Percentiles rank a stretch among this genome's conserved stretches.
These are phyloP conservation scores for Blomia tropicalis DNA, from an alignment of 2,888 invertebrate species.

Conservation along the genomic window DNA sequence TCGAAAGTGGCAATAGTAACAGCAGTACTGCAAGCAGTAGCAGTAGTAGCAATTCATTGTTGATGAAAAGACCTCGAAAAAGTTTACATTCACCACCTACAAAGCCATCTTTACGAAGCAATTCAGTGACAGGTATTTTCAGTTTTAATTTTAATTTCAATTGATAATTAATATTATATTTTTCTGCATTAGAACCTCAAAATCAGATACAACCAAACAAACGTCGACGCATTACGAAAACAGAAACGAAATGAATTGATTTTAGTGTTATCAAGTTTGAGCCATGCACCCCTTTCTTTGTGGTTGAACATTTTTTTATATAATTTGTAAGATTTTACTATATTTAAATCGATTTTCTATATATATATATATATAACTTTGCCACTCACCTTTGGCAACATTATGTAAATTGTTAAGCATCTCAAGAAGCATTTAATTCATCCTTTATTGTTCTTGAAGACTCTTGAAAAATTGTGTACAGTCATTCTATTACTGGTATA, in stretches of 20 bases:
- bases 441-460: no score
- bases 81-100: not conserved
- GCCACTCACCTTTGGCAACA: no score
- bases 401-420: no score
- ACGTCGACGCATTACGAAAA: not conserved
- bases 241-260: not conserved
- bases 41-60: not conserved
- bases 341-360: no score
- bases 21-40: conserved; percentile 4
- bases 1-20: conserved; percentile 1
- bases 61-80: not conserved
- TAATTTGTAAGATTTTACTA: no score
- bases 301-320: no score
- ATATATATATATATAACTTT: no score
- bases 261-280: no score
- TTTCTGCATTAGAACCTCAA: not conserved
- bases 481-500: no score
- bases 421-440: no score
- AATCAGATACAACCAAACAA: not conserved
- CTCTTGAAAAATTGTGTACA: no score
- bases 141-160: not conserved
- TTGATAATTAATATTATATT: not conserved
- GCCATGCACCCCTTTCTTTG: no score
- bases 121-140: not conserved
- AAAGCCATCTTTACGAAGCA: conserved; percentile 4